Base-by-base conservation (phyloP, 2,113 vertebrate genomes). In the Chauna torquata region DNA sequence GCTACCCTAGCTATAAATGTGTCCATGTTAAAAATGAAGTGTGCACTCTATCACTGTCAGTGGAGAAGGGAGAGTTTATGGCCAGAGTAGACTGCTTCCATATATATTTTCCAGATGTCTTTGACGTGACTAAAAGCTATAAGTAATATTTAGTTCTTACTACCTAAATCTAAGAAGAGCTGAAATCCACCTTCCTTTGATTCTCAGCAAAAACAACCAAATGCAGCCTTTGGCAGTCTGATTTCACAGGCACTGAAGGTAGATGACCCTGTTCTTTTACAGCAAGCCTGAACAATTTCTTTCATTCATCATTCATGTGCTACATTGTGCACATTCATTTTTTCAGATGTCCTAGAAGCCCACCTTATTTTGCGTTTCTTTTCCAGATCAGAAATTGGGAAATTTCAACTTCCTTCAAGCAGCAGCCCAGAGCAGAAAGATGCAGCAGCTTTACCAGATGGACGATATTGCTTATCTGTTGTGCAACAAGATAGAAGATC, bases 301-400 rank as follows among this genome's bases (percentile, higher is more conserved):
- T 36, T 54, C 64, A 12, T 3, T 16, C 50, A 30, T n/a, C 22
- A 5, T 66, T 42, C 22, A 5, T 2, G 30, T 50, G 38, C 86
- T 45, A 6, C 0, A 0, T 38, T 15, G 36, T 47, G 42, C 1
- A 3, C 10, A 7, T 62, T 62, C 30, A 3, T 6, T 24, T 6
- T 9, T 61, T 64, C 72, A 23, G 0, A 4, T 64, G 55, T 52
- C 65, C 76, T 91, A 23, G 45, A 45, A 3, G 8, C 12, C 9
- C 24, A 0, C 19, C n/a, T 88, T 38, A 3, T 16, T 71, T 14
- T 86, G 20, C 45, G 10, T 54, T 95, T 14, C 74, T 62, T 82
- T 69, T 95, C 28, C 97, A 99, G 99, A 97, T 98, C 96, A 0
- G 98, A 97, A 70, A 55, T 50, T 6, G 95, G 90, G 22, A 97